Conservation (phyloP, 2,113 vertebrate genomes). For the Cheilinus undulatus region DNA sequence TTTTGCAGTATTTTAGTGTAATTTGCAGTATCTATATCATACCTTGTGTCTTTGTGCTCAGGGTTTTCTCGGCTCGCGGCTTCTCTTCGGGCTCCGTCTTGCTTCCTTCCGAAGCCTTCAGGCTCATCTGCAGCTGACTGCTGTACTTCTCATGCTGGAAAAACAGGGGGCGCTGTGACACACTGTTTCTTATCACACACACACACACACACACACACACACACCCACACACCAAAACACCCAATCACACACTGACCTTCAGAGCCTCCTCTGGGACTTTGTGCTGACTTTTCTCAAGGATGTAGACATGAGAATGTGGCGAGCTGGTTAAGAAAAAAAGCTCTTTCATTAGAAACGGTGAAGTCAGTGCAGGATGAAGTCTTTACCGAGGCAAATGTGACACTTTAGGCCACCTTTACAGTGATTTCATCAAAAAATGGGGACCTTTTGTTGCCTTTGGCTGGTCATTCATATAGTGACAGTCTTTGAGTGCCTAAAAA, state of each 20-base stretch:
- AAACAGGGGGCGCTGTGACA: constrained; percentile 27
- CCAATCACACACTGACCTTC: constrained; percentile 83
- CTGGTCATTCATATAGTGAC: too few species aligned
- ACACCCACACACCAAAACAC: constrained; percentile 1
- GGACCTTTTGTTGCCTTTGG: too few species aligned
- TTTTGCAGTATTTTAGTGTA: not conserved
- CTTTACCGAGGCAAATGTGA: too few species aligned
- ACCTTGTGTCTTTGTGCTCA: constrained; percentile 83
- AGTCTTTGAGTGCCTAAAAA: too few species aligned
- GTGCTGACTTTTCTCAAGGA: constrained; percentile 95
- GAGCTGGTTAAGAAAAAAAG: constrained; percentile 78
- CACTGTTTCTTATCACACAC: not conserved
- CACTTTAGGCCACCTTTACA: too few species aligned
- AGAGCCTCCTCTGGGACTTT: constrained; percentile 96
- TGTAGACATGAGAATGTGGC: constrained; percentile 92
- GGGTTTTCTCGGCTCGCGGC: constrained; percentile 83
- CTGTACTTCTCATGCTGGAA: constrained; percentile 97
- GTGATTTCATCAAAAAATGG: too few species aligned
- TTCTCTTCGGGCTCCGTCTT: constrained; percentile 84
- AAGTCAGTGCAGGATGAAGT: too few species aligned
- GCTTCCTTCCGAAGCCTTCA: constrained; percentile 77
- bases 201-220: constrained; percentile 17
- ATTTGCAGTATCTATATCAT: not conserved
- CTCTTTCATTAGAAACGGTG: too few species aligned
- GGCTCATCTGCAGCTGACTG: constrained; percentile 92